Conservation (phyloP, 2,797 vertebrate genomes). For the Lindbergichthys nudifrons region DNA sequence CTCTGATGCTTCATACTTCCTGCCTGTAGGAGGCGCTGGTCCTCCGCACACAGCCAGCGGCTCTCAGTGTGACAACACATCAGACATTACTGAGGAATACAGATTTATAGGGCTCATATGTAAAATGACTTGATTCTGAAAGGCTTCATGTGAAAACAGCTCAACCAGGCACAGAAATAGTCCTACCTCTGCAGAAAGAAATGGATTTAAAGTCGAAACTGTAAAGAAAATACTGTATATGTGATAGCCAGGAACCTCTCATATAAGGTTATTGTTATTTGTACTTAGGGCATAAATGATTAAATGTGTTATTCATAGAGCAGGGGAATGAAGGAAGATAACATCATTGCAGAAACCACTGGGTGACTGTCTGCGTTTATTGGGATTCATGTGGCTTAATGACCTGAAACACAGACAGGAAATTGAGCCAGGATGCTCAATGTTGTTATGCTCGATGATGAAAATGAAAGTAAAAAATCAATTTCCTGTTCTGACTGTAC, state of each 20-base stretch:
- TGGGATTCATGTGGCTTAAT: not conserved
- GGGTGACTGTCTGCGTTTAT: not conserved
- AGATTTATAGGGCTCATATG: no score
- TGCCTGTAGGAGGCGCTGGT: conserved; percentile 15
- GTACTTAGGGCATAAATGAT: not conserved
- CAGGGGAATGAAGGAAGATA: not conserved
- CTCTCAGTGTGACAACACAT: not conserved
- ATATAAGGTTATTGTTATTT: not conserved
- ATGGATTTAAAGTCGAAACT: not conserved
- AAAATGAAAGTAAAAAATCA: not conserved
- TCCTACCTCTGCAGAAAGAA: no score
- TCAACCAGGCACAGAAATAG: not conserved
- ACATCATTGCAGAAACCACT: not conserved
- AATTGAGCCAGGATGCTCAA: not conserved
- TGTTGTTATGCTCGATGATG: not conserved
- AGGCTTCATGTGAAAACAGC: not conserved
- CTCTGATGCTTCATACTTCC: not conserved
- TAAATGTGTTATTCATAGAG: not conserved
- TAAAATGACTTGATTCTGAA: not conserved
- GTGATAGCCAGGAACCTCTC: not conserved
- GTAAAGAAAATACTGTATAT: not conserved
- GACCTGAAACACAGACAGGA: conserved; percentile 2
- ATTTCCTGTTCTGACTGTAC: not conserved
- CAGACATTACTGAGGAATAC: not conserved
- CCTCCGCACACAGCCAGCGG: conserved; percentile 1